Evolutionary conservation across 2,888 invertebrate species (phyloP).

Genomic region (Rugalucina vietnamica): DNA sequence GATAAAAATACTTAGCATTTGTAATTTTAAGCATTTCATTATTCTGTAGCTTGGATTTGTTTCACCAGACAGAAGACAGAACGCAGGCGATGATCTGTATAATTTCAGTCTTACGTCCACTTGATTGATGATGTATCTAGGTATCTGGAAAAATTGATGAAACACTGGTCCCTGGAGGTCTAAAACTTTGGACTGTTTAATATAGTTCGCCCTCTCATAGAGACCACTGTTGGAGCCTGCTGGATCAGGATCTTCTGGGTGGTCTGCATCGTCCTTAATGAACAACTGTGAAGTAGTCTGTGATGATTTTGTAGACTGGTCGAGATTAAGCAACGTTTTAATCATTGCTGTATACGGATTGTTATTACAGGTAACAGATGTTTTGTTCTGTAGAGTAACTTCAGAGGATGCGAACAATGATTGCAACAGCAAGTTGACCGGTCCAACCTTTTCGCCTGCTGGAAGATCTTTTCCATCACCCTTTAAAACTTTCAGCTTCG

Average conservation of each 20-base stretch:
- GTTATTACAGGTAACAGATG: background rate
- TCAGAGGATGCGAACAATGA: constrained; percentile 19
- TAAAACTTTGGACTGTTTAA: background rate
- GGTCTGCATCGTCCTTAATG: constrained; percentile 7
- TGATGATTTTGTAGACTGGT: constrained; percentile 8
- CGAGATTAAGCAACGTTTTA: constrained; percentile 7
- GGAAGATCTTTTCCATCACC: background rate
- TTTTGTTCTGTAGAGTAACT: constrained; percentile 29
- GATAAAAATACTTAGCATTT: constrained; percentile 24
- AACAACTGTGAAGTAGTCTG: constrained; percentile 11
- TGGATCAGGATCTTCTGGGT: constrained; percentile 16
- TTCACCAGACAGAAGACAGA: constrained; percentile 52
- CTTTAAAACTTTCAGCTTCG: background rate
- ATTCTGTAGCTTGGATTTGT: constrained; percentile 38
- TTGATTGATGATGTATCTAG: constrained; percentile 54
- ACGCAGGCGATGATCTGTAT: constrained; percentile 54
- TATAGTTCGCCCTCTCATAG: background rate
- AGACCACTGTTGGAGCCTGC: constrained; percentile 20
- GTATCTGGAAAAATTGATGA: constrained; percentile 41
- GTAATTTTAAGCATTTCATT: constrained; percentile 21
- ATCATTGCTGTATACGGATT: constrained; percentile 16
- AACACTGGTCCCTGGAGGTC: background rate
- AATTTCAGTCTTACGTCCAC: constrained; percentile 54
- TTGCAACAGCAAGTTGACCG: background rate
- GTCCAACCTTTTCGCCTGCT: background rate